phyloP scores from a whole-genome alignment of 2,888 invertebrate species.

The Neelides folsomi region DNA sequence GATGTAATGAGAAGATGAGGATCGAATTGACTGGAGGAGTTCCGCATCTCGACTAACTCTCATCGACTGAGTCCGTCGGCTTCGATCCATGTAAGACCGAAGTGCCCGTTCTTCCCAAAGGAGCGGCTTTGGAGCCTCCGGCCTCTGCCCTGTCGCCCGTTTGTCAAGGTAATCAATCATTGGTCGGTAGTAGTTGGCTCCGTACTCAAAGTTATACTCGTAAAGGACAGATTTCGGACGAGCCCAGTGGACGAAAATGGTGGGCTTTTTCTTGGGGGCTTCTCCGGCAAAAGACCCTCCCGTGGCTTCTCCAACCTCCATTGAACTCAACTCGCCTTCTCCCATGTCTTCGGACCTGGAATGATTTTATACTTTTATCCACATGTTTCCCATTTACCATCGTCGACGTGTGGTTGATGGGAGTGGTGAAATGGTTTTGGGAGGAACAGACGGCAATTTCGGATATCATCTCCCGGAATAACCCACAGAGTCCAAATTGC shows the following conservation, averaged over 20 bases:
- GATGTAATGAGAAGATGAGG: conserved; percentile 26
- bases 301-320: conserved; percentile 2
- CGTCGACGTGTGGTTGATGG: too few species aligned
- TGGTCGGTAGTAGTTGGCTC: conserved; percentile 71
- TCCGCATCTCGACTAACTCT: conserved; percentile 20
- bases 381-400: too few species aligned
- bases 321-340: conserved; percentile 9
- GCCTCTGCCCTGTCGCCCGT: conserved; percentile 21
- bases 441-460: too few species aligned
- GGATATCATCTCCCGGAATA: too few species aligned
- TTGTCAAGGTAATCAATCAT: conserved; percentile 68
- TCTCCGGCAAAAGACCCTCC: conserved; percentile 27
- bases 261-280: conserved; percentile 26
- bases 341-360: conserved; percentile 23
- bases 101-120: conserved; percentile 32
- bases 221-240: conserved; percentile 28
- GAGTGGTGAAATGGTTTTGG: too few species aligned
- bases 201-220: conserved; percentile 66
- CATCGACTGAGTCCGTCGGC: conserved; percentile 17
- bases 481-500: too few species aligned
- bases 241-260: conserved; percentile 30
- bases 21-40: conserved; percentile 27
- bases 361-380: background rate
- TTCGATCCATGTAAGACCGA: conserved; percentile 27
- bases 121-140: conserved; percentile 23